phyloP scores from a whole-genome alignment of 1,140 invertebrate genomes.

The Drosophila bifasciata region DNA sequence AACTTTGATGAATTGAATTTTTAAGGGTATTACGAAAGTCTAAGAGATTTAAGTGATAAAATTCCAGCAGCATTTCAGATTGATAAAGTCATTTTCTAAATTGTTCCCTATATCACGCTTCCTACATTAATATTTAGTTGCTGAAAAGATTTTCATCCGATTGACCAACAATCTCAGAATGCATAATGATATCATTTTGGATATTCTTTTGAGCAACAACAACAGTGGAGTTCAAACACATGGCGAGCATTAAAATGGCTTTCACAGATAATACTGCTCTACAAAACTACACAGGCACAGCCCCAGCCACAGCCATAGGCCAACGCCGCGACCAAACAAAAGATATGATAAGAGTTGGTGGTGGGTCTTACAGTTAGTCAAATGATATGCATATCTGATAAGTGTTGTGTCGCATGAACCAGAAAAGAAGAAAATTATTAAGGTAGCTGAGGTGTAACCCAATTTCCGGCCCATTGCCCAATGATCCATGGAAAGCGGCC shows the following conservation, averaged over 20 bases:
- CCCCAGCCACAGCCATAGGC: too few species aligned
- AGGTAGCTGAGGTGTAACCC: constrained; percentile 45
- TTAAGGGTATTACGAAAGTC: background rate
- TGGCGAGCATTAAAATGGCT: constrained; percentile 40
- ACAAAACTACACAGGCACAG: background rate
- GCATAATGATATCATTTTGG: constrained; percentile 29
- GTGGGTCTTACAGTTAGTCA: constrained; percentile 16
- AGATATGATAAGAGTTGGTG: constrained; percentile 61
- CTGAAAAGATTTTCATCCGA: background rate
- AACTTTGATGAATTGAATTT: constrained; percentile 2
- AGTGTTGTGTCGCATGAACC: constrained; percentile 4
- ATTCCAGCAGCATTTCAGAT: constrained; percentile 10
- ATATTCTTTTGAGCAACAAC: constrained; percentile 26
- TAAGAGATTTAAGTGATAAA: too few species aligned
- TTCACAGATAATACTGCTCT: constrained; percentile 35
- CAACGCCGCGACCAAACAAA: background rate
- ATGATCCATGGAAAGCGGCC: constrained; percentile 36
- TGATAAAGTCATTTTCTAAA: too few species aligned
- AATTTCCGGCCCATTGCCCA: constrained; percentile 62
- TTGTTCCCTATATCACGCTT: too few species aligned
- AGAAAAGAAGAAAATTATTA: constrained; percentile 20
- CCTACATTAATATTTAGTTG: too few species aligned
- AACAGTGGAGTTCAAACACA: constrained; percentile 16
- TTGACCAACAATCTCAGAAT: constrained; percentile 8
- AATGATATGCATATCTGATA: constrained; percentile 62